These are phyloP conservation scores for Harpalus rubripes DNA, from an alignment of 2,888 invertebrate genomes.

Conservation along the genomic window DNA sequence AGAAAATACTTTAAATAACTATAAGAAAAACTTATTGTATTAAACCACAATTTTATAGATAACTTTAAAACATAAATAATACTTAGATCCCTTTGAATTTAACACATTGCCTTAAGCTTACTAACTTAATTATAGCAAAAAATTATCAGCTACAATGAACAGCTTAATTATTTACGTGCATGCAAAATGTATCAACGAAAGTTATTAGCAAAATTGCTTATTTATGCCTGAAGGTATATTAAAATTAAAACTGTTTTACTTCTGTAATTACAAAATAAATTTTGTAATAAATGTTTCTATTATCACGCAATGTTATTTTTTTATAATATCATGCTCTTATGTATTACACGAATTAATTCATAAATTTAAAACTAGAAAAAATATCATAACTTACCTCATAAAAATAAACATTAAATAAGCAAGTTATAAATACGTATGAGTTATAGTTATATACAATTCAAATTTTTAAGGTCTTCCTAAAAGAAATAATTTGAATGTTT, in stretches of 20 bases:
- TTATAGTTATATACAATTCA: too few relatives aligned
- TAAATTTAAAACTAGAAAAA: too few relatives aligned
- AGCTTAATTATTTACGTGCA: not conserved
- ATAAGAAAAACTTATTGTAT: too few relatives aligned
- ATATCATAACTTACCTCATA: too few relatives aligned
- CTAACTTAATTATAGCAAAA: too few relatives aligned
- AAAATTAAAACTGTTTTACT: not conserved
- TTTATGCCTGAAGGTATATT: not conserved
- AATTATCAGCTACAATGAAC: not conserved
- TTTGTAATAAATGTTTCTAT: not conserved
- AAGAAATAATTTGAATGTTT: not conserved
- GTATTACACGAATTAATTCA: not conserved
- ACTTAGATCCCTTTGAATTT: too few relatives aligned
- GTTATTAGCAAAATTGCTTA: not conserved
- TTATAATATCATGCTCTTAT: not conserved
- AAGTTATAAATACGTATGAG: too few relatives aligned
- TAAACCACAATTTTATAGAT: too few relatives aligned
- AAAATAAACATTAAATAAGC: too few relatives aligned
- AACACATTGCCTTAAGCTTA: too few relatives aligned
- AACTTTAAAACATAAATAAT: too few relatives aligned
- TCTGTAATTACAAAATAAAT: not conserved
- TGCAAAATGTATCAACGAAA: not conserved
- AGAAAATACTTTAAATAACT: too few relatives aligned
- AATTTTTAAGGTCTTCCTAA: not conserved
- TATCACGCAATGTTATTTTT: constrained; percentile 1